These are phyloP conservation scores for Calcarius lapponicus DNA, from an alignment of 2,797 vertebrate species.

Conservation along the genomic window DNA sequence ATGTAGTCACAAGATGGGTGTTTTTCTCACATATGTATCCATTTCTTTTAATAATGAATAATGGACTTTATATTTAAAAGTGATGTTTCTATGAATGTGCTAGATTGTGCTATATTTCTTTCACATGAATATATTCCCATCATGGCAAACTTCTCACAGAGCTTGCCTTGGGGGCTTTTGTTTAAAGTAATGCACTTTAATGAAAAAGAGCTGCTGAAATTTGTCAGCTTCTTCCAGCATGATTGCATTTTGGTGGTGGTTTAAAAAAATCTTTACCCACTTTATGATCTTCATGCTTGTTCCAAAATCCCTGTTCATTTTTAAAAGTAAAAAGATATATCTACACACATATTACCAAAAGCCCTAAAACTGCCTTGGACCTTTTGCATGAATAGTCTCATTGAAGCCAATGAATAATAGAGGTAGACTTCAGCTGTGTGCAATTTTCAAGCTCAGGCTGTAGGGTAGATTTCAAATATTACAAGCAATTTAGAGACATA, in stretches of 20 bases:
- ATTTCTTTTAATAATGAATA: slow-evolving; percentile 74
- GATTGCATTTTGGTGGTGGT: slow-evolving; percentile 32
- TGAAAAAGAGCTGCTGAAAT: slow-evolving; percentile 72
- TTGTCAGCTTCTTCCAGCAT: slow-evolving; percentile 57
- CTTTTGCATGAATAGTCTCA: not conserved
- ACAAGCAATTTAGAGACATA: not conserved
- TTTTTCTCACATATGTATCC: slow-evolving; percentile 53
- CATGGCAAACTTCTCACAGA: slow-evolving; percentile 67
- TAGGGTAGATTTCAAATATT: not conserved
- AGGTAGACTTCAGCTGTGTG: not conserved
- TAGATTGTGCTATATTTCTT: slow-evolving; percentile 72
- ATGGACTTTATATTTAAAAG: slow-evolving; percentile 71
- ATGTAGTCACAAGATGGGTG: slow-evolving; percentile 12
- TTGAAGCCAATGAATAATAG: slow-evolving; percentile 30
- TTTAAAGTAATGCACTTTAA: slow-evolving; percentile 73
- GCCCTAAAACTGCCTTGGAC: slow-evolving; percentile 2
- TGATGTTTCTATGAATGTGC: slow-evolving; percentile 70
- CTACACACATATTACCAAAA: not conserved
- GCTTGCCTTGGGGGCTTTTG: slow-evolving; percentile 67
- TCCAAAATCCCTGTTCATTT: slow-evolving; percentile 45
- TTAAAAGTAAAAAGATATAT: slow-evolving; percentile 40
- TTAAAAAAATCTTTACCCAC: slow-evolving; percentile 41
- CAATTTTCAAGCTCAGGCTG: not conserved
- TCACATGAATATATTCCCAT: slow-evolving; percentile 63
- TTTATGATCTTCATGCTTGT: slow-evolving; percentile 54